Percentiles rank a stretch among this genome's conserved stretches.
These are phyloP conservation scores for Onthophagus sagittarius DNA, from an alignment of 2,888 invertebrate species.

Conservation along the genomic window DNA sequence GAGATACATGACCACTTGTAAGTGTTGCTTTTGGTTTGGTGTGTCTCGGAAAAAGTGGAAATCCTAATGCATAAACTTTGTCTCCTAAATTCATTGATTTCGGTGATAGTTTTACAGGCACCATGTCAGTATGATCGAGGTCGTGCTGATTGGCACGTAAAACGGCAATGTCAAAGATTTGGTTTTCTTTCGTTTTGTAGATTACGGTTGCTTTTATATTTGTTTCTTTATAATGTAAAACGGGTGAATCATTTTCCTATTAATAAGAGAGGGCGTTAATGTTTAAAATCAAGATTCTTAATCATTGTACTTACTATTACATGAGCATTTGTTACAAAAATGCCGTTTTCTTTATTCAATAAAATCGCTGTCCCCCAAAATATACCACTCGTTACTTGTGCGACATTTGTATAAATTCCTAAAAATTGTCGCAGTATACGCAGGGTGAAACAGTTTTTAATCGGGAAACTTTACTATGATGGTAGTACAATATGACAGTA, in stretches of 20 bases:
- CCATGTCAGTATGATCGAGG: slow-evolving; percentile 44
- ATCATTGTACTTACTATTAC: slow-evolving; percentile 51
- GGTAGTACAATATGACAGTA: too few relatives aligned
- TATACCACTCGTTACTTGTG: slow-evolving; percentile 55
- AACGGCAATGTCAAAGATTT: slow-evolving; percentile 52
- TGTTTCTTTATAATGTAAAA: slow-evolving; percentile 18
- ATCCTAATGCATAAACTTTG: slow-evolving; percentile 19
- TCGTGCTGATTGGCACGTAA: slow-evolving; percentile 47
- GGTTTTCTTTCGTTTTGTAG: slow-evolving; percentile 50
- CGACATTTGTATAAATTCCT: slow-evolving; percentile 53
- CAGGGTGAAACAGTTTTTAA: too few relatives aligned
- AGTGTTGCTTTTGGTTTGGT: slow-evolving; percentile 21
- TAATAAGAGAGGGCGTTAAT: slow-evolving; percentile 3
- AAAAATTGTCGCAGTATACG: slow-evolving; percentile 26
- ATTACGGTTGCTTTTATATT: slow-evolving; percentile 47
- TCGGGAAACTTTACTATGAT: too few relatives aligned
- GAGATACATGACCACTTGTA: slow-evolving; percentile 24
- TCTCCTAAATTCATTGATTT: slow-evolving; percentile 16
- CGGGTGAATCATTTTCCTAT: slow-evolving; percentile 19
- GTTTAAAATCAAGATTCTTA: background rate
- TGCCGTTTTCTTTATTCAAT: slow-evolving; percentile 49
- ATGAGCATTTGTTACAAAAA: slow-evolving; percentile 59
- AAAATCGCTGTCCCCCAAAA: slow-evolving; percentile 61
- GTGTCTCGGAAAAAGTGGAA: slow-evolving; percentile 18
- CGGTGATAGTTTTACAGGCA: slow-evolving; percentile 24